phyloP scores from a whole-genome alignment of 1,140 invertebrate genomes.

The Archivesica marissinica region DNA sequence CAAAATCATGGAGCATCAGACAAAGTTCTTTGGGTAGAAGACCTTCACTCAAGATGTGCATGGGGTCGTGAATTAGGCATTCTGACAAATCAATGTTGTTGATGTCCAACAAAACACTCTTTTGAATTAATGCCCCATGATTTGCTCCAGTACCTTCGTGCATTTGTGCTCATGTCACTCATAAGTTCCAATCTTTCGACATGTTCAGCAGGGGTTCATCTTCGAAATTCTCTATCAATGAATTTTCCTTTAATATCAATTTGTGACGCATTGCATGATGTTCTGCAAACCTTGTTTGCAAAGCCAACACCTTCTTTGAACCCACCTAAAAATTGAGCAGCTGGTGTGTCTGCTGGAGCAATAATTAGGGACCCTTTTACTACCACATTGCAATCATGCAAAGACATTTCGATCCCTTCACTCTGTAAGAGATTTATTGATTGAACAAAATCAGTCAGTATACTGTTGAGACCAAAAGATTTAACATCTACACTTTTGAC shows the following conservation, averaged over 20 bases:
- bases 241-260: background rate
- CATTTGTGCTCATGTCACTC: background rate
- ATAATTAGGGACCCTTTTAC: background rate
- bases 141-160: constrained; percentile 29
- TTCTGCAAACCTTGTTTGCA: constrained; percentile 2
- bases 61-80: constrained; percentile 33
- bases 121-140: constrained; percentile 20
- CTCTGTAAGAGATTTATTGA: background rate
- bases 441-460: constrained; percentile 1
- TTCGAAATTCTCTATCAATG: background rate
- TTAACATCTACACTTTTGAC: background rate
- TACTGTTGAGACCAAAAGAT: background rate
- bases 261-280: background rate
- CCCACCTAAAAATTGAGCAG: background rate
- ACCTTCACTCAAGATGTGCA: constrained; percentile 46
- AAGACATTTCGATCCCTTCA: background rate
- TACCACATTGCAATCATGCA: background rate
- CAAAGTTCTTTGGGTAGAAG: constrained; percentile 13
- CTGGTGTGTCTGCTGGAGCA: background rate
- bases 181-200: background rate
- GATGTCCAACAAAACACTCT: constrained; percentile 3
- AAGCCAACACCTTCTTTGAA: constrained; percentile 3
- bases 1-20: constrained; percentile 6
- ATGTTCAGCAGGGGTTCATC: background rate
- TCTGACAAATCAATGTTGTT: constrained; percentile 5